Conservation (phyloP, 2,113 vertebrate species). For the Dendropsophus ebraccatus region DNA sequence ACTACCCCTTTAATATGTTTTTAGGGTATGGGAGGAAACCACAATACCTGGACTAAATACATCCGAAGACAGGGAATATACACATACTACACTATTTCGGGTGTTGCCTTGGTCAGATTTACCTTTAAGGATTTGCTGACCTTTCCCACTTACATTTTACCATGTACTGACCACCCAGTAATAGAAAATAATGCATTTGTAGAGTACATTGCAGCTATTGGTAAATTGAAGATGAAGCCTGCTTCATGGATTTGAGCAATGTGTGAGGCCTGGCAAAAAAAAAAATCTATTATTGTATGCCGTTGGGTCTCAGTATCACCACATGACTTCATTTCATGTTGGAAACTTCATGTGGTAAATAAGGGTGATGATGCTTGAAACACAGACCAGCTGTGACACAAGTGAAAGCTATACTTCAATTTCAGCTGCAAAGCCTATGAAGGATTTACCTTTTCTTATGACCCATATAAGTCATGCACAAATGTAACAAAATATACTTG, state of each 20-base stretch:
- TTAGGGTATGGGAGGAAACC: too few relatives aligned
- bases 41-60: too few relatives aligned
- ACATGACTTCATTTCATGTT: background rate
- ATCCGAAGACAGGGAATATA: too few relatives aligned
- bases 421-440: background rate
- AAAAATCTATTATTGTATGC: background rate
- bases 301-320: background rate
- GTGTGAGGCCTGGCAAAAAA: background rate
- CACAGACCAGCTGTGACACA: constrained; percentile 20
- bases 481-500: background rate
- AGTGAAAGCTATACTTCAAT: background rate
- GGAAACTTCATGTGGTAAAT: background rate
- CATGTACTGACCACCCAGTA: background rate
- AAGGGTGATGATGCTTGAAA: constrained; percentile 9
- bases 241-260: background rate
- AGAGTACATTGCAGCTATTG: background rate
- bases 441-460: background rate
- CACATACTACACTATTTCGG: too few relatives aligned
- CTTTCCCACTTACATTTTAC: background rate
- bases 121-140: background rate
- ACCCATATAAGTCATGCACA: background rate
- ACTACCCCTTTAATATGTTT: too few relatives aligned
- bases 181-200: background rate
- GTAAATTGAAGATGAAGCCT: too few relatives aligned
- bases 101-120: too few relatives aligned